Percentiles rank a stretch among this genome's conserved stretches.
Evolutionary conservation across 2,113 vertebrate species (phyloP).

Genomic region (Rana temporaria): DNA sequence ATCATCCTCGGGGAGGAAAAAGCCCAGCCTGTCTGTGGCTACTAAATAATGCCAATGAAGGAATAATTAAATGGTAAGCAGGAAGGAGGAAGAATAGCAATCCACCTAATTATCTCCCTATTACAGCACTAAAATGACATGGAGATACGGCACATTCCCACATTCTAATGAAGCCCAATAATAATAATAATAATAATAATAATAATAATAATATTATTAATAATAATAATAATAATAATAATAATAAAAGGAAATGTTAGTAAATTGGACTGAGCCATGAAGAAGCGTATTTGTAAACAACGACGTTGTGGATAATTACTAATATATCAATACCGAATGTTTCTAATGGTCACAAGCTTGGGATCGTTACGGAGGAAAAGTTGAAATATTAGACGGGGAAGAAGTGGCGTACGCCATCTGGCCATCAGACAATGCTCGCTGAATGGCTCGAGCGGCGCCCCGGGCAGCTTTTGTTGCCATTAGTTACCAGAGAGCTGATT

Average conservation of each 20-base stretch:
- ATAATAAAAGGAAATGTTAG: background rate
- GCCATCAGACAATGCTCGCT: conserved; percentile 5
- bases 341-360: background rate
- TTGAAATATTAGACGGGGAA: conserved; percentile 8
- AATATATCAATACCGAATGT: background rate
- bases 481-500: background rate
- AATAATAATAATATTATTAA: too few relatives aligned
- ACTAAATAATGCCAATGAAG: conserved; percentile 35
- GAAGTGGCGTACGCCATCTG: conserved; percentile 34
- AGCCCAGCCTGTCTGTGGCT: conserved; percentile 9
- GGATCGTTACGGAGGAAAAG: background rate
- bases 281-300: conserved; percentile 8
- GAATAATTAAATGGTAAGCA: conserved; percentile 37
- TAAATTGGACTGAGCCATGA: background rate
- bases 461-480: conserved; percentile 11
- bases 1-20: background rate
- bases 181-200: too few relatives aligned
- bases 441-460: conserved; percentile 9
- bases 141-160: background rate
- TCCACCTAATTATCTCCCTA: conserved; percentile 36
- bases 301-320: background rate
- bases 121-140: background rate
- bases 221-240: too few relatives aligned
- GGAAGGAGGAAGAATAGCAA: conserved; percentile 24
- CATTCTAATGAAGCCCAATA: background rate